A percentile compares a stretch with the other conserved stretches of the same genome.
Conservation (phyloP, 2,888 invertebrate species). For the Cheilosia pagana region DNA sequence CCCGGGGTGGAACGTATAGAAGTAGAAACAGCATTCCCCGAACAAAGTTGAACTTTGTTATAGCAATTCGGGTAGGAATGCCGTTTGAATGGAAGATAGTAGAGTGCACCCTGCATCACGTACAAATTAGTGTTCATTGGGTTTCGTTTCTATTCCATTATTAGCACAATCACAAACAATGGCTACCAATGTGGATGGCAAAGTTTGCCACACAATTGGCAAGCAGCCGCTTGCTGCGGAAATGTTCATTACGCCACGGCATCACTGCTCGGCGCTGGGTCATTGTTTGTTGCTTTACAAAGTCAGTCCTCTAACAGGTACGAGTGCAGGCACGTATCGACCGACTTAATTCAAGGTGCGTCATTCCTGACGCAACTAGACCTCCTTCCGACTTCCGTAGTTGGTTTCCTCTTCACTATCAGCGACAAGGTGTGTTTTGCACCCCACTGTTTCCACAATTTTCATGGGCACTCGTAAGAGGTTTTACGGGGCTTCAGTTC, state of each 20-base stretch:
- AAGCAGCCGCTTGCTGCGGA: slow-evolving; percentile 29
- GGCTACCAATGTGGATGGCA: slow-evolving; percentile 14
- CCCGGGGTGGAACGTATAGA: slow-evolving; percentile 39
- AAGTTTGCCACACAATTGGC: slow-evolving; percentile 62
- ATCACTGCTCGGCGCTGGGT: slow-evolving; percentile 56
- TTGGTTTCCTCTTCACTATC: neutral
- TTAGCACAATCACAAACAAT: slow-evolving; percentile 30
- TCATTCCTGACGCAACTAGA: slow-evolving; percentile 28
- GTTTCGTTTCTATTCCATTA: slow-evolving; percentile 10
- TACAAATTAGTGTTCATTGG: slow-evolving; percentile 28
- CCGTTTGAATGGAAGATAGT: slow-evolving; percentile 47
- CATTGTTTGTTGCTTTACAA: slow-evolving; percentile 40
- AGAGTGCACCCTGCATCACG: slow-evolving; percentile 60
- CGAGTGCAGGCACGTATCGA: slow-evolving; percentile 44
- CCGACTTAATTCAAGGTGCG: slow-evolving; percentile 54
- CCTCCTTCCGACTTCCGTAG: slow-evolving; percentile 44
- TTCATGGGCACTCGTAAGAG: slow-evolving; percentile 41
- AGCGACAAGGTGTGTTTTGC: slow-evolving; percentile 24
- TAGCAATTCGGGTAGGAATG: slow-evolving; percentile 22
- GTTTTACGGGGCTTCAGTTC: slow-evolving; percentile 41
- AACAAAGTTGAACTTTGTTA: slow-evolving; percentile 58
- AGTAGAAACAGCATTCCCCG: slow-evolving; percentile 46
- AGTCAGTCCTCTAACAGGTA: slow-evolving; percentile 30
- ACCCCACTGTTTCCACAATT: slow-evolving; percentile 25
- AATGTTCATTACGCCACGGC: slow-evolving; percentile 42